These are phyloP conservation scores for Eugnorisma glareosa DNA, from an alignment of 2,888 invertebrate genomes.

Conservation along the genomic window DNA sequence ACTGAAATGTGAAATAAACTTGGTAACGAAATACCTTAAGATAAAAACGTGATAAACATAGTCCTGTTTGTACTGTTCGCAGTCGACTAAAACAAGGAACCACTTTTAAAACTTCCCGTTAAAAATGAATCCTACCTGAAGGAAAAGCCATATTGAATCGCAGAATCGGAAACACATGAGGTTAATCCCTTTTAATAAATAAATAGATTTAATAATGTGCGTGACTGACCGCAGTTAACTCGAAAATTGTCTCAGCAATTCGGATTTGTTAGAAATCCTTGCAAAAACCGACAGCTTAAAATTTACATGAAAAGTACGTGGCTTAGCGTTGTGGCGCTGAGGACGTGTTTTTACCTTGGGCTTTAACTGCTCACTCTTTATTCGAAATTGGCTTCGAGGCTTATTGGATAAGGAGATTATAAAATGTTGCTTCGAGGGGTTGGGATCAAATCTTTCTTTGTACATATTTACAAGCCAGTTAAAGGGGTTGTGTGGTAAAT, in stretches of 20 bases:
- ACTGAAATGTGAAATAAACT: neutral
- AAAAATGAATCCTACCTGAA: neutral
- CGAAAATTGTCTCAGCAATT: slow-evolving; percentile 77
- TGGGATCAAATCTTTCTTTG: slow-evolving; percentile 69
- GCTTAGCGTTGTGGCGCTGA: slow-evolving; percentile 73
- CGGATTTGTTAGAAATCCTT: slow-evolving; percentile 76
- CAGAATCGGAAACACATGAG: slow-evolving; percentile 17
- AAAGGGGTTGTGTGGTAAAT: slow-evolving; percentile 30
- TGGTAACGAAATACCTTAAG: neutral
- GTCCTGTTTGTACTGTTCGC: neutral
- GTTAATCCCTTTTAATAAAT: slow-evolving; percentile 27
- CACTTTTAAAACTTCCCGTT: neutral
- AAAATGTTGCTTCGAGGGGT: slow-evolving; percentile 72
- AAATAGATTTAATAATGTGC: slow-evolving; percentile 42
- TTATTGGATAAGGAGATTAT: slow-evolving; percentile 82
- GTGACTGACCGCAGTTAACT: slow-evolving; percentile 71
- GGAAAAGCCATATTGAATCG: neutral
- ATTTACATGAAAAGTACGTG: slow-evolving; percentile 83
- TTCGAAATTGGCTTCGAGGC: slow-evolving; percentile 80
- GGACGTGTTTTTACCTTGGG: slow-evolving; percentile 81
- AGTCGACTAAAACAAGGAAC: neutral
- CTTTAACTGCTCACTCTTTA: slow-evolving; percentile 82
- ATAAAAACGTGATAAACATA: neutral
- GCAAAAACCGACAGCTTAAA: slow-evolving; percentile 81
- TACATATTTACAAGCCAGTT: slow-evolving; percentile 44